Evolutionary conservation across 1,140 invertebrate genomes (phyloP), one percentile per base, ranked within the genome.

Genomic region (Papilio polytes): DNA sequence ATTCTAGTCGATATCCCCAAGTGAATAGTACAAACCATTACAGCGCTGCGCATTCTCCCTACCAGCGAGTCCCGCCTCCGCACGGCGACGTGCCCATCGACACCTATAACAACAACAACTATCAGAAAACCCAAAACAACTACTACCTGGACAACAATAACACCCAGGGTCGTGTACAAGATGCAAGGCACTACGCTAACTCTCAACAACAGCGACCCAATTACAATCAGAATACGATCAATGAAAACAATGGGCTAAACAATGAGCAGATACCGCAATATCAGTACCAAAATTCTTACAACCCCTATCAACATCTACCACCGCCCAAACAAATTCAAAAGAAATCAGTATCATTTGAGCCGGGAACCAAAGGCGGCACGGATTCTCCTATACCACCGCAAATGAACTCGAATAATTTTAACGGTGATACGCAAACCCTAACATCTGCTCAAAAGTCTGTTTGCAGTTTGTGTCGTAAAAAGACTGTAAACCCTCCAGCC

Each of bases 381-480:
- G 96, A 96, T 46, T 95, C 94, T 53, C 94, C 95, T n/a, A 89
- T 95, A 79, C 94, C 96, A 20, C 94, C 94, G 26, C 95, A 95
- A 73, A 95, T 95, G 88, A 91, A 93, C 66, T 90, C 91, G 18
- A 90, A 90, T 74, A 86, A 87, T 81, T 74, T 74, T 18, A 31
- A 20, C 59, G 84, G 79, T 70, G 87, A 88, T 77, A 84, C 74
- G 56, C 84, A 87, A 70, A 70, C 85, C 36, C 46, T 83, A 81
- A 88, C 89, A 88, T 86, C 88, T 81, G 92, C 91, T n/a, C 88
- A 95, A 41, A 96, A 96, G 88, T 93, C 94, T 41, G 96, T 96
- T 41, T 98, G 98, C 91, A 97, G 98, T 95, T 95, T 99, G 76
- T 99, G 98, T 91, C 96, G 98, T 36, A 98, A 98, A 89, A 98